Evolutionary conservation across 2,113 vertebrate genomes (phyloP).

Genomic region (Prunella himalayana): DNA sequence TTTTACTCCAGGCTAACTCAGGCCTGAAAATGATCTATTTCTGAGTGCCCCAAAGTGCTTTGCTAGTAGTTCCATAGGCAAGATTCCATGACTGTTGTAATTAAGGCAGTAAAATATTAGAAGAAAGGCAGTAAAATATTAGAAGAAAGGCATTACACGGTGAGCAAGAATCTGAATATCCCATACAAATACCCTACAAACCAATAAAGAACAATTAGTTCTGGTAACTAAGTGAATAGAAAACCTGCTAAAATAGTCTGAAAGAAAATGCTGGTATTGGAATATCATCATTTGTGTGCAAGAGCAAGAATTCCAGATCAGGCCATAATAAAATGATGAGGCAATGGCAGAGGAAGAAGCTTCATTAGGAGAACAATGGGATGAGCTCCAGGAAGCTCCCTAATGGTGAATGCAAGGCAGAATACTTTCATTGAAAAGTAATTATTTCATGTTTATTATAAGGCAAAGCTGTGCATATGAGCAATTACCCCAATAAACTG

Average conservation of each 20-base stretch:
- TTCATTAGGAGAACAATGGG: background rate
- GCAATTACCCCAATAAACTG: background rate
- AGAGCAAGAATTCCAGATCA: background rate
- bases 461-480: background rate
- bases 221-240: background rate
- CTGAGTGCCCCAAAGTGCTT: background rate
- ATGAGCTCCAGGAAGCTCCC: background rate
- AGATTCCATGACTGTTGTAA: background rate
- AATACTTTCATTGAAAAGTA: background rate
- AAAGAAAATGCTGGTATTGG: background rate
- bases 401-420: background rate
- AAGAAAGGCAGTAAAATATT: background rate
- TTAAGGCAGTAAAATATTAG: background rate
- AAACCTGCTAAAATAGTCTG: background rate
- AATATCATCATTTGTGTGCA: background rate
- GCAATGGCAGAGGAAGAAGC: background rate
- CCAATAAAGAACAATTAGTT: background rate
- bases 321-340: background rate
- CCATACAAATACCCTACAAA: background rate
- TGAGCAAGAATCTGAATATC: background rate
- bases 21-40: background rate
- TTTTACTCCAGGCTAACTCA: background rate
- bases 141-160: background rate
- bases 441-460: background rate
- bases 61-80: background rate